A percentile compares a stretch with the other conserved stretches of the same genome.
phyloP scores from a whole-genome alignment of 2,113 vertebrate species.

The Trichomycterus rosablanca region DNA sequence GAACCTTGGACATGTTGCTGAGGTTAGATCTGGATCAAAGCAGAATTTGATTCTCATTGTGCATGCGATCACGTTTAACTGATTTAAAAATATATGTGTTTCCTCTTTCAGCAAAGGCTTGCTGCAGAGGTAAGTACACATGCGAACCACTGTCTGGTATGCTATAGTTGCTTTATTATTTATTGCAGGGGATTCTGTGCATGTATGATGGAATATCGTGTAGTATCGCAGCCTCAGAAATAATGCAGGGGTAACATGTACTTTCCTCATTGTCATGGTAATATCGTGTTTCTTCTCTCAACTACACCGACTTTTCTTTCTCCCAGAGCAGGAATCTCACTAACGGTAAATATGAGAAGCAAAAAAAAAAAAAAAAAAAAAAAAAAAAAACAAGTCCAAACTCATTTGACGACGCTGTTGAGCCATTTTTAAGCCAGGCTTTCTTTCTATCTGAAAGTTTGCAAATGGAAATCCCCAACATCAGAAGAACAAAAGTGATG shows the following conservation, averaged over 20 bases:
- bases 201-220: conserved; percentile 26
- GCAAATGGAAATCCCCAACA: conserved; percentile 59
- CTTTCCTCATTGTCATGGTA: conserved; percentile 7
- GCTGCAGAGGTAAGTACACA: conserved; percentile 79
- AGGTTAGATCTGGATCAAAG: conserved; percentile 61
- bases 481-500: conserved; percentile 46
- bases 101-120: conserved; percentile 63
- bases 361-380: conserved; percentile 72
- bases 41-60: conserved; percentile 43
- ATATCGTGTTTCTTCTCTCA: conserved; percentile 46
- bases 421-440: conserved; percentile 62
- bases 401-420: conserved; percentile 83
- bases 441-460: conserved; percentile 35
- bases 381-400: conserved; percentile 74
- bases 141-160: conserved; percentile 65
- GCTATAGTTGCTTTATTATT: conserved; percentile 58
- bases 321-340: conserved; percentile 77
- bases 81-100: conserved; percentile 56
- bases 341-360: conserved; percentile 76
- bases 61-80: conserved; percentile 37
- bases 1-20: conserved; percentile 86
- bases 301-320: conserved; percentile 57
- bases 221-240: not conserved
- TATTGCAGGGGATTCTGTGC: conserved; percentile 37
- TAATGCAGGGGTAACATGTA: conserved; percentile 16